Base-by-base conservation (phyloP, 2,113 vertebrate species). In the Takifugu bimaculatus region DNA sequence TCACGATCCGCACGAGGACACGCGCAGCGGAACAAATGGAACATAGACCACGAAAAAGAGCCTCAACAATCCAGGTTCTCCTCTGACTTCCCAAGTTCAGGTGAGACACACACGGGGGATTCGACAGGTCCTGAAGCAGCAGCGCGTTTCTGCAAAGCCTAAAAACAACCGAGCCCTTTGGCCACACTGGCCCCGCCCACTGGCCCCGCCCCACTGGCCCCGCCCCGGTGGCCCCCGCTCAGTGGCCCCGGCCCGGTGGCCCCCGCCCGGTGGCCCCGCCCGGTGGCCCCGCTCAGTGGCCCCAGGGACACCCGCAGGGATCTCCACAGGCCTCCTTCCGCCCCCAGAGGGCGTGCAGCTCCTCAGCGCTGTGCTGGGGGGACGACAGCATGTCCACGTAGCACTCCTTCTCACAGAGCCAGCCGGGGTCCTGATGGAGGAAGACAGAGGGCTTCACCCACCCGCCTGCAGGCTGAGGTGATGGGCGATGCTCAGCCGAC, bases 321-420 rank as follows among this genome's bases (percentile, higher is more conserved):
- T 98, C 93, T 10, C 93, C 93, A 2, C 96, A 98, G 27, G 54
- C 53, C 45, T 90, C 90, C 86, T 93, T 95, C 57, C 91, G 73
- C 58, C 78, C 85, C 97, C 97, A 99, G 26, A 99, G 92, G 27
- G 79, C 58, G 0, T 32, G 70, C 47, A 99, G 91, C 77, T 98
- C 95, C 69, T 88, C 84, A 0, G 93, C 87, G 0, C 93, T 93
- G 70, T 95, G 93, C 75, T 99, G 97, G 0, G 97, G 96, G 2
- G 97, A 98, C 5, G 96, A 97, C 71, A 99, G 83, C 94, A 97
- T 98, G 42, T 96, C 95, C 4, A 91, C 70, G 67, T 91, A 92
- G 11, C 97, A 98, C 0, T 93, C 92, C 80, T 97, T 96, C 85
- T 98, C 96, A 71, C 97, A 99, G 53, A 98, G 72, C 97, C 97